Evolutionary conservation across 2,797 vertebrate species (phyloP).

Genomic region (Microhierax caerulescens): DNA sequence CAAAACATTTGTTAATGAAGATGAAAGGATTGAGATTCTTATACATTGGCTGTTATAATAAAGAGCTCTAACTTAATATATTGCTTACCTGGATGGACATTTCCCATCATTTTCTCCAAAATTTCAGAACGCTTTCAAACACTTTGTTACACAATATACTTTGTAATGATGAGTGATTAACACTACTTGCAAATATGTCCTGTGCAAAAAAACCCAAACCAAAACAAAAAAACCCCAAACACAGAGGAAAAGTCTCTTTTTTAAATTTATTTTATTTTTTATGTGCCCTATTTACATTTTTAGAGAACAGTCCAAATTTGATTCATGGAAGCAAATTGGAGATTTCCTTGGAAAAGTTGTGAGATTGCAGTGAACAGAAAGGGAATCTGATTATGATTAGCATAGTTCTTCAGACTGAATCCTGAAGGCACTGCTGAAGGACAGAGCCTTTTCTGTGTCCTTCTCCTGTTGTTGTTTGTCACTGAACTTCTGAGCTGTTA

Average conservation of each 20-base stretch:
- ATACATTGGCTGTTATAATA: background rate
- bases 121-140: background rate
- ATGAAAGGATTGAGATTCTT: background rate
- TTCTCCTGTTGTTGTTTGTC: background rate
- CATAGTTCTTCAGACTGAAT: background rate
- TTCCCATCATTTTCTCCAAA: background rate
- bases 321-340: background rate
- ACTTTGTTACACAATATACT: too few relatives aligned
- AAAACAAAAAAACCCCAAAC: too few relatives aligned
- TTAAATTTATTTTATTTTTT: background rate
- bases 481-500: background rate
- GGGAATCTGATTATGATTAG: background rate
- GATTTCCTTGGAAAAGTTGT: background rate
- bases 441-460: background rate
- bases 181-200: background rate
- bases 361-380: background rate
- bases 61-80: background rate
- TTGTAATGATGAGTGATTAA: background rate
- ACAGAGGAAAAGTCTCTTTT: background rate
- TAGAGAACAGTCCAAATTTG: background rate
- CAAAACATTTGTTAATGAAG: background rate
- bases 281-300: background rate
- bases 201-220: background rate
- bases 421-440: background rate
- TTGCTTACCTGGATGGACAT: background rate